A percentile compares a stretch with the other conserved stretches of the same genome.
phyloP scores from a whole-genome alignment of 2,888 invertebrate species.

The Eristalis arbustorum region DNA sequence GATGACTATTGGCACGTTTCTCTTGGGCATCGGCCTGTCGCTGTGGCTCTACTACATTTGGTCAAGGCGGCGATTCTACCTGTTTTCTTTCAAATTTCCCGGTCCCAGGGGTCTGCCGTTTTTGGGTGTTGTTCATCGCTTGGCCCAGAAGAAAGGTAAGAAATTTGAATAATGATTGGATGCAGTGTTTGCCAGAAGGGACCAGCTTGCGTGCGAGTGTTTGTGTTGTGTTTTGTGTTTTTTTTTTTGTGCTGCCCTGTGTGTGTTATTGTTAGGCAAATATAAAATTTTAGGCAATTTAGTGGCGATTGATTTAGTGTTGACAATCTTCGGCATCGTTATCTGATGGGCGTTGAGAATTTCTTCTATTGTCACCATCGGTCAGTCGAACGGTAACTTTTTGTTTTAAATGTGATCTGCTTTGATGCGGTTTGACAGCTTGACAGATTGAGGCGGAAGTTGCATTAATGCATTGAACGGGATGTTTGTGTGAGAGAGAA shows the following conservation, averaged over 20 bases:
- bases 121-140: conserved; percentile 38
- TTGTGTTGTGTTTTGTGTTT: neutral
- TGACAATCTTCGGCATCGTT: neutral
- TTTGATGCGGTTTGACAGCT: neutral
- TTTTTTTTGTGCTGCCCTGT: neutral
- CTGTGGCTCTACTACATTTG: conserved; percentile 62
- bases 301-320: neutral
- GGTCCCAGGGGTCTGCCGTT: conserved; percentile 54
- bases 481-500: too few relatives aligned
- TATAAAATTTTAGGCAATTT: conserved; percentile 8
- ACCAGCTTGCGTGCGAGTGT: neutral
- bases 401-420: neutral
- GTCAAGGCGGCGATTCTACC: conserved; percentile 59
- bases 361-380: neutral
- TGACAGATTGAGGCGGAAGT: neutral
- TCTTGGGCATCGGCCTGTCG: conserved; percentile 37
- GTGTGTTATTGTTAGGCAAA: neutral
- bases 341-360: neutral
- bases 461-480: neutral
- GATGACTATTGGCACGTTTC: conserved; percentile 60
- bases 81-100: conserved; percentile 55
- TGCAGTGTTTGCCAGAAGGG: neutral
- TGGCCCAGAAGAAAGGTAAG: conserved; percentile 50
- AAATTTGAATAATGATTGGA: neutral
- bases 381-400: neutral